Evolutionary conservation across 2,797 vertebrate species (phyloP).

Genomic region (Rhodeus uyekii): DNA sequence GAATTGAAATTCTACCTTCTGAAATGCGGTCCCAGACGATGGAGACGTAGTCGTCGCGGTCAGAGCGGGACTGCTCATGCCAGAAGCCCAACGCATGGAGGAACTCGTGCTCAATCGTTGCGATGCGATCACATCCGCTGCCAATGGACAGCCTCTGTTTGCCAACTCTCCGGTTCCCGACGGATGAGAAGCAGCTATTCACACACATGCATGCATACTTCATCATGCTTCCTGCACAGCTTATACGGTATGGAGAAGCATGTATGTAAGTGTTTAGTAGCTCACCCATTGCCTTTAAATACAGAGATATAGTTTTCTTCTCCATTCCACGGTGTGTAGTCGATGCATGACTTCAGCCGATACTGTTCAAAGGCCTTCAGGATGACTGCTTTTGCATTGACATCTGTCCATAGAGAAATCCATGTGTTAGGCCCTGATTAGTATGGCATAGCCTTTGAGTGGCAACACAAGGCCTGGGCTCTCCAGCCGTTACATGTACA

Average conservation of each 20-base stretch:
- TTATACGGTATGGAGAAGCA: neutral
- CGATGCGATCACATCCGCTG: conserved; percentile 74
- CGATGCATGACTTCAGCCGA: conserved; percentile 91
- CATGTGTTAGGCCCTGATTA: neutral
- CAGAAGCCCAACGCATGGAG: conserved; percentile 87
- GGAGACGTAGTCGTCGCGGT: conserved; percentile 83
- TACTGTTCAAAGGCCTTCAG: conserved; percentile 94
- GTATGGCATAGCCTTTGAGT: neutral
- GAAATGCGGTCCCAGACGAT: conserved; percentile 79
- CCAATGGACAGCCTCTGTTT: conserved; percentile 83
- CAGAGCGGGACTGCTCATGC: conserved; percentile 88
- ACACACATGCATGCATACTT: neutral
- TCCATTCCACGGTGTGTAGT: conserved; percentile 91
- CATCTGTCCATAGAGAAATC: conserved; percentile 72
- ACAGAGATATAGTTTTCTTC: conserved; percentile 92
- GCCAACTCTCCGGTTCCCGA: conserved; percentile 82
- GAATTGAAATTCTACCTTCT: conserved; percentile 62
- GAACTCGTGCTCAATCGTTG: conserved; percentile 81
- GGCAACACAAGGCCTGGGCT: neutral
- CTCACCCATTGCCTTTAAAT: conserved; percentile 90
- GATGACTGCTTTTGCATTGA: conserved; percentile 93
- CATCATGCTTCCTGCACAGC: neutral
- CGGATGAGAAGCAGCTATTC: conserved; percentile 88
- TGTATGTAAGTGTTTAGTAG: neutral
- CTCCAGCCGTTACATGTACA: no score